A percentile compares a stretch with the other conserved stretches of the same genome.
These are phyloP conservation scores for Cryptotis parvus DNA, from an alignment of 2,113 vertebrate species.

Conservation along the genomic window DNA sequence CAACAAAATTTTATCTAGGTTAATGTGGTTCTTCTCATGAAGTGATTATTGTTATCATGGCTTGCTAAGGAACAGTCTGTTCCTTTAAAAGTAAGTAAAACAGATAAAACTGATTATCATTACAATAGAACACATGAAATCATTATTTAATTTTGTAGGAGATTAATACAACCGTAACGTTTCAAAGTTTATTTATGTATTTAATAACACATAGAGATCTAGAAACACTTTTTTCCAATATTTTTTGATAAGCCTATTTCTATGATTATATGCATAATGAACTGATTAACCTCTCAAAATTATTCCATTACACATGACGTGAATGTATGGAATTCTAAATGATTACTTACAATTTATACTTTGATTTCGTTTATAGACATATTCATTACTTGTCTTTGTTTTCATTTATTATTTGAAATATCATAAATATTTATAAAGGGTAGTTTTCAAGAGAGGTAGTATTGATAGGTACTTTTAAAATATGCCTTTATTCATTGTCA, in stretches of 20 bases:
- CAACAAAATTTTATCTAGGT: not conserved
- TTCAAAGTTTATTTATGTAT: not conserved
- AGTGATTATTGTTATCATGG: not conserved
- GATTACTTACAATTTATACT: slow-evolving; percentile 75
- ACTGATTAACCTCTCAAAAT: slow-evolving; percentile 77
- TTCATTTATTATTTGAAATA: slow-evolving; percentile 65
- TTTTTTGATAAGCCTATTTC: slow-evolving; percentile 30
- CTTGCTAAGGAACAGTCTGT: not conserved
- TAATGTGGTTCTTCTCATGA: not conserved
- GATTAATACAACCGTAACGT: not conserved
- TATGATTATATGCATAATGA: slow-evolving; percentile 59
- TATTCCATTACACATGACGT: slow-evolving; percentile 67
- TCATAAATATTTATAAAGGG: slow-evolving; percentile 82
- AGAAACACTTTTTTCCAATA: slow-evolving; percentile 30
- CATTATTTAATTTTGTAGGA: not conserved
- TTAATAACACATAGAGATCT: slow-evolving; percentile 30
- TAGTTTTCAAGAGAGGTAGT: slow-evolving; percentile 62
- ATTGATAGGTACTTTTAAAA: slow-evolving; percentile 75
- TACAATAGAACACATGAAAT: not conserved
- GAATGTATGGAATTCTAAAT: slow-evolving; percentile 72
- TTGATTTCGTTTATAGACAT: slow-evolving; percentile 73
- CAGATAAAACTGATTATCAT: not conserved
- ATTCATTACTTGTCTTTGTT: slow-evolving; percentile 58
- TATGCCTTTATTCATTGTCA: slow-evolving; percentile 74
- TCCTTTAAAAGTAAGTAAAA: not conserved